Evolutionary conservation across 2,888 invertebrate species (phyloP).

Genomic region (Rosalia funebris): DNA sequence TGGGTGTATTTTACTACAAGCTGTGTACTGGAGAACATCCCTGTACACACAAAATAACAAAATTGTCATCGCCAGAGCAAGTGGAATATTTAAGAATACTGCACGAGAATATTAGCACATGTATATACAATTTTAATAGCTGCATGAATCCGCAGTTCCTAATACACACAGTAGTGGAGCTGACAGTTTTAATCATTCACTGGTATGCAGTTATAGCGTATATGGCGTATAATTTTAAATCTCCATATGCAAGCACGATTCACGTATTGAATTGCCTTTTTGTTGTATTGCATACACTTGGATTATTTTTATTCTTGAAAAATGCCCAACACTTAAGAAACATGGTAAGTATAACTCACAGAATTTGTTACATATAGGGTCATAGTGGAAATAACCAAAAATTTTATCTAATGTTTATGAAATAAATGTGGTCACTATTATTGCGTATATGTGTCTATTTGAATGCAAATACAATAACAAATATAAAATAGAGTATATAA

Average conservation of each 20-base stretch:
- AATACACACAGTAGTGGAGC: conserved; percentile 56
- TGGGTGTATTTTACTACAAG: conserved; percentile 54
- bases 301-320: conserved; percentile 58
- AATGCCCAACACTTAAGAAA: conserved; percentile 58
- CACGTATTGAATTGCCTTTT: conserved; percentile 59
- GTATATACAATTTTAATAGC: conserved; percentile 56
- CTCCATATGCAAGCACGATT: conserved; percentile 52
- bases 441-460: too few species aligned
- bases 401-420: too few species aligned
- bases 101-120: conserved; percentile 59
- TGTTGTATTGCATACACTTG: conserved; percentile 56
- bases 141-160: conserved; percentile 60
- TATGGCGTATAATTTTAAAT: conserved; percentile 55
- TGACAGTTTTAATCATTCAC: conserved; percentile 58
- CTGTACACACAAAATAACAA: conserved; percentile 40
- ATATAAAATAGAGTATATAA: too few species aligned
- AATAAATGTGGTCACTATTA: too few species aligned
- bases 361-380: too few species aligned
- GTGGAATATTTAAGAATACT: conserved; percentile 59
- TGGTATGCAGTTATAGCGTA: conserved; percentile 62
- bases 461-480: too few species aligned
- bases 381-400: too few species aligned
- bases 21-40: conserved; percentile 55
- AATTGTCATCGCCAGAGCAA: conserved; percentile 48
- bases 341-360: conserved; percentile 60